Percentiles rank a stretch among this genome's conserved stretches.
Evolutionary conservation across 2,113 vertebrate species (phyloP).

Genomic region (Pachypanchax playfairii): DNA sequence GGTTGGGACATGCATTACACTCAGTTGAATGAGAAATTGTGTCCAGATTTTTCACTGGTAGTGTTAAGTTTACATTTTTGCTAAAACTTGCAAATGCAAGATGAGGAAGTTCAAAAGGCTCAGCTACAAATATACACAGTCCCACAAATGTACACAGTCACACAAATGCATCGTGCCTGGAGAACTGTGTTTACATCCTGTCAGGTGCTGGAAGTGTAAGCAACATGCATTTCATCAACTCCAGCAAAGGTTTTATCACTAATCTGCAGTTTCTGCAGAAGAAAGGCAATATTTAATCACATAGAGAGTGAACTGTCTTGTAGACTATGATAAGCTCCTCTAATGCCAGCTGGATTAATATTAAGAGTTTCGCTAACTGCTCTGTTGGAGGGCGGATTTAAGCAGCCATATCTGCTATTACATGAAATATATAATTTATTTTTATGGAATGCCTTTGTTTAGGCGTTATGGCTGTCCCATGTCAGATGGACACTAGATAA

Average conservation of each 20-base stretch:
- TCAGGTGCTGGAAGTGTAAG: slow-evolving; percentile 34
- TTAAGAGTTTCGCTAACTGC: slow-evolving; percentile 14
- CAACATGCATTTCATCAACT: slow-evolving; percentile 33
- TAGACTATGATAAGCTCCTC: slow-evolving; percentile 39
- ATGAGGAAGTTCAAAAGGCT: too few species aligned
- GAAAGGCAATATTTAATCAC: slow-evolving; percentile 14
- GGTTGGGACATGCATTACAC: too few species aligned
- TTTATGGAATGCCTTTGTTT: not conserved
- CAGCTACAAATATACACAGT: not conserved
- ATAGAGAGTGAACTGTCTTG: slow-evolving; percentile 36
- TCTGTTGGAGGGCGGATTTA: not conserved
- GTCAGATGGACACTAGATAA: not conserved
- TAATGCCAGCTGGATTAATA: slow-evolving; percentile 23
- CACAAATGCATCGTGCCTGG: not conserved
- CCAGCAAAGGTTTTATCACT: slow-evolving; percentile 38
- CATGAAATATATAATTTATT: not conserved
- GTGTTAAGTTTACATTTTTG: too few species aligned
- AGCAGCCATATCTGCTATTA: not conserved
- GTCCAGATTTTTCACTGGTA: too few species aligned
- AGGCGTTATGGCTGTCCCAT: not conserved
- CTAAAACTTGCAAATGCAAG: too few species aligned
- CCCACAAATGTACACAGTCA: not conserved
- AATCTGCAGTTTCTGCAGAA: slow-evolving; percentile 32
- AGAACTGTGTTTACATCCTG: slow-evolving; percentile 35
- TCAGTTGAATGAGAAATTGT: too few species aligned